Evolutionary conservation across 2,113 vertebrate species (phyloP).

Genomic region (Aegotheles bennettii): DNA sequence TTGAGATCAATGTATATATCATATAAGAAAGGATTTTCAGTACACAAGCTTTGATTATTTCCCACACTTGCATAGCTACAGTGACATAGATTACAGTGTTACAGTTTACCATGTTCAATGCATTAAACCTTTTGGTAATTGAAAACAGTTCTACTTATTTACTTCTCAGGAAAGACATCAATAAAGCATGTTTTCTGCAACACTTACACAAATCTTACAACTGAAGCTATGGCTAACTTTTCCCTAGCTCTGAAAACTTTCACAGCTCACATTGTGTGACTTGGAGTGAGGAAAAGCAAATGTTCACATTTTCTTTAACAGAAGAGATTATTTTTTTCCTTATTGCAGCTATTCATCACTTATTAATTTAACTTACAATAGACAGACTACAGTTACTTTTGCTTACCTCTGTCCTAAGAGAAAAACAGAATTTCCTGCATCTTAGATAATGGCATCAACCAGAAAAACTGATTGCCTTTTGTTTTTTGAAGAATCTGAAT

Average conservation of each 20-base stretch:
- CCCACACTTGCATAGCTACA: neutral
- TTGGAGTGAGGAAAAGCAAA: neutral
- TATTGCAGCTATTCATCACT: neutral
- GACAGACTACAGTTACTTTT: neutral
- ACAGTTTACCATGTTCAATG: neutral
- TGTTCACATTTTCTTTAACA: neutral
- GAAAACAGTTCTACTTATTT: neutral
- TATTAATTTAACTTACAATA: slow-evolving; percentile 17
- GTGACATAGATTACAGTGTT: neutral
- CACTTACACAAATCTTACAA: neutral
- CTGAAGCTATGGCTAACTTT: neutral
- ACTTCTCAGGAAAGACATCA: neutral
- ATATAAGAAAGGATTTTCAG: neutral
- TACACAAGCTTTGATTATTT: neutral
- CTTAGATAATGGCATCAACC: neutral
- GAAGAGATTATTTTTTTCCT: neutral
- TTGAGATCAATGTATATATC: neutral
- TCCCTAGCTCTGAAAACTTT: neutral
- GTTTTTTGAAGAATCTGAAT: neutral
- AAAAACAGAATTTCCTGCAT: neutral
- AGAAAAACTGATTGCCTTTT: neutral
- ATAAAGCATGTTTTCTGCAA: neutral
- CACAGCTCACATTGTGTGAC: neutral
- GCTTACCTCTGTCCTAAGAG: neutral
- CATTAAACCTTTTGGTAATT: neutral